Conservation (phyloP, 2,888 invertebrate genomes). For the Amblyjoppa fuscipennis region DNA sequence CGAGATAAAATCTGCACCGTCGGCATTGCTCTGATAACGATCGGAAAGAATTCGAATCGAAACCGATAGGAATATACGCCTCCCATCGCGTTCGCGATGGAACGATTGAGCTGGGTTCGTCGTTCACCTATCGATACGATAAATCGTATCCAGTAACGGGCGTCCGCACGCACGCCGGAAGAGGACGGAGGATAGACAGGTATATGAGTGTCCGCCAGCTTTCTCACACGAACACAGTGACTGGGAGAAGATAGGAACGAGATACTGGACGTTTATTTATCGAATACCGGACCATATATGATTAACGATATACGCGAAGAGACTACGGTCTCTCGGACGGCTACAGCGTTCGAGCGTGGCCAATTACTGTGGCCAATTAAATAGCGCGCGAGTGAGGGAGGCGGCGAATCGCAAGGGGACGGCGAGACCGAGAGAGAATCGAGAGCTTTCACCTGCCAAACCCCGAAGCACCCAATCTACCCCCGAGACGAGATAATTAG, state of each 20-base stretch:
- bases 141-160: conserved; percentile 31
- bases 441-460: conserved; percentile 59
- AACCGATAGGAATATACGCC: conserved; percentile 2
- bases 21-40: conserved; percentile 45
- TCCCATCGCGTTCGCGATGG: background rate
- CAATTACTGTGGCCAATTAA: conserved; percentile 70
- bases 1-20: conserved; percentile 43
- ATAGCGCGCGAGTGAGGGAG: conserved; percentile 45
- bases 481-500: conserved; percentile 66
- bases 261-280: conserved; percentile 62
- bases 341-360: conserved; percentile 50
- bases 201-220: background rate
- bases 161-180: conserved; percentile 4
- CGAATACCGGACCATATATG: conserved; percentile 59
- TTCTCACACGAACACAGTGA: background rate
- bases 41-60: conserved; percentile 48
- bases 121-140: conserved; percentile 49
- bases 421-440: conserved; percentile 30
- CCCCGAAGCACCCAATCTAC: conserved; percentile 53
- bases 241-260: conserved; percentile 22
- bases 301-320: conserved; percentile 54
- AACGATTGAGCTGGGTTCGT: conserved; percentile 34
- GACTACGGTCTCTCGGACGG: conserved; percentile 19
- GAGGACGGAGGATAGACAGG: conserved; percentile 17
- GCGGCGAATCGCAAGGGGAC: background rate